Evolutionary conservation across 2,888 invertebrate genomes (phyloP), one percentile per base, ranked within the genome.

Genomic region (Dasysyrphus albostriatus): DNA sequence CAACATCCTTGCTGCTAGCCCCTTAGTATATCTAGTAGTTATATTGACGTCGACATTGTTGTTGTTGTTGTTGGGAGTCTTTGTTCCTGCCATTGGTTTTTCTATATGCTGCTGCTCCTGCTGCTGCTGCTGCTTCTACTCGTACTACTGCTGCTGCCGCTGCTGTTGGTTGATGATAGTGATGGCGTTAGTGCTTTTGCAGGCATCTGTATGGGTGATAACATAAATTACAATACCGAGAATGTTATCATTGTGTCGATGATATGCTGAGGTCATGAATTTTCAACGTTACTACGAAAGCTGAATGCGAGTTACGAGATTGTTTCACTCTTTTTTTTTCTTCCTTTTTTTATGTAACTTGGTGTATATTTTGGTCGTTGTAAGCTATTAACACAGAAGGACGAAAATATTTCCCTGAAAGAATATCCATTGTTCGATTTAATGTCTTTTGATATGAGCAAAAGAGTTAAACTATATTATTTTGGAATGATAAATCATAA

Each of bases 171-270:
- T 81, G 69, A 19, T 69, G 56, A 34, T 61, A 42, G 61, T 69
- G 69, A 37, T 67, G 49, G 47, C 47, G 34, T 54, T 69, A 63
- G 63, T 56, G 74, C 69, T 78, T 65, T 61, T 67, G 29, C 47
- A 61, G 78, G 75, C 82, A 87, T 87, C 87, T 79, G 61, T 54
- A 79, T 65, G 61, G 81, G 75, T 82, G 78, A 76, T 83, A 82
- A 83, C 83, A 87, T 87, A 87, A 87, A 87, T 87, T 87, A 87
- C 79, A 78, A 75, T 72, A 87, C 75, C 72, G 29, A 83, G 78
- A 87, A 87, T 83, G 87, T 87, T 87, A 87, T 87, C 87, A 75
- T 79, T 87, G 78, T 87, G 87, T 87, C 87, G 87, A 87, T 83
- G 87, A 47, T 87, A 75, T 75, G 83, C 74, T 79, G 72, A 72